Conservation (phyloP, 2,888 invertebrate genomes). For the Thumatha senex region DNA sequence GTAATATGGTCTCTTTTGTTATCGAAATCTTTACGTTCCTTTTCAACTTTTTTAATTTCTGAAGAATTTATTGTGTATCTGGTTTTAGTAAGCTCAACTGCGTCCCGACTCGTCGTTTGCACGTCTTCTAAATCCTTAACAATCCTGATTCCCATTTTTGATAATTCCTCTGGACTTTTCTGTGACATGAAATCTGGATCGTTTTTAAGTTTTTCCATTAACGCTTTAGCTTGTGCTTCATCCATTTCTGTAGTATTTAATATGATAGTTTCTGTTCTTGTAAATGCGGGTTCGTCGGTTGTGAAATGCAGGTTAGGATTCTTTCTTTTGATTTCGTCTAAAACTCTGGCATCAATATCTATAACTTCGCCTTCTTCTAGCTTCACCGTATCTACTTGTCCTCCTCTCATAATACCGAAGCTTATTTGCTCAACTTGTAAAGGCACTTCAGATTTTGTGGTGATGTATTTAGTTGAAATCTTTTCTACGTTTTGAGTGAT, state of each 20-base stretch:
- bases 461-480: slow-evolving; percentile 69
- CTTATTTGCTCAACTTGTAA: slow-evolving; percentile 77
- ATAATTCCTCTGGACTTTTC: slow-evolving; percentile 71
- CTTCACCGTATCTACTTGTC: slow-evolving; percentile 62
- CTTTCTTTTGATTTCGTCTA: slow-evolving; percentile 73
- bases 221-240: slow-evolving; percentile 71
- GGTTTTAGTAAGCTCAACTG: slow-evolving; percentile 70
- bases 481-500: slow-evolving; percentile 78
- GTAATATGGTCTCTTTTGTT: slow-evolving; percentile 85
- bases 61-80: slow-evolving; percentile 72
- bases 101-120: slow-evolving; percentile 54
- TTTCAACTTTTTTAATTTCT: slow-evolving; percentile 68
- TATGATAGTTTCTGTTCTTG: slow-evolving; percentile 80
- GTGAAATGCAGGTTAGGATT: slow-evolving; percentile 78
- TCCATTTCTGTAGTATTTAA: slow-evolving; percentile 77
- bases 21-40: slow-evolving; percentile 50
- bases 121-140: slow-evolving; percentile 72
- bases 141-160: slow-evolving; percentile 69
- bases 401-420: slow-evolving; percentile 71
- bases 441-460: slow-evolving; percentile 69
- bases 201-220: slow-evolving; percentile 74
- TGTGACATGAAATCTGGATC: slow-evolving; percentile 77
- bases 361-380: slow-evolving; percentile 74
- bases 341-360: slow-evolving; percentile 67
- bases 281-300: slow-evolving; percentile 72